Evolutionary conservation across 53 echinoderm and acorn worm genomes (phyloP).

Genomic region (Patiria pectinifera): DNA sequence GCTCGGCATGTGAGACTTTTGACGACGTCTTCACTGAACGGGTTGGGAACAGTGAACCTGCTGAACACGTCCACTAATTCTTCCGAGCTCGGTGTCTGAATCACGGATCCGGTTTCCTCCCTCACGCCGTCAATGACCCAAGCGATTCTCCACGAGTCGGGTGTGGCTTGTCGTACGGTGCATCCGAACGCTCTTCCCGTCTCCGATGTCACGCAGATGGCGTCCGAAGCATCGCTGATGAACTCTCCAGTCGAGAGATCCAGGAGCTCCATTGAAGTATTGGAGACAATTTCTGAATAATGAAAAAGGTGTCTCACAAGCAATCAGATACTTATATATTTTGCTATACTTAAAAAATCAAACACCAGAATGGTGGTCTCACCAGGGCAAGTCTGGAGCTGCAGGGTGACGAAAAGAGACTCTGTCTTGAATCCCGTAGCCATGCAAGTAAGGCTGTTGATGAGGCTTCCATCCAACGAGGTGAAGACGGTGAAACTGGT

Average conservation of each 20-base stretch:
- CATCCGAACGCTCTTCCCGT: background rate
- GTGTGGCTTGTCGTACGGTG: background rate
- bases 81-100: background rate
- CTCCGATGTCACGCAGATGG: background rate
- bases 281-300: background rate
- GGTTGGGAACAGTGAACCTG: background rate
- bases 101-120: background rate
- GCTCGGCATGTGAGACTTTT: background rate
- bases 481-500: background rate
- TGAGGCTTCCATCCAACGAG: background rate
- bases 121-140: background rate
- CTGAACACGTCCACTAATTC: background rate
- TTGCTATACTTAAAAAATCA: no score
- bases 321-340: no score
- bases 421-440: background rate
- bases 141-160: background rate
- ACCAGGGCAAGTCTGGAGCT: background rate
- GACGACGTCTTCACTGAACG: background rate
- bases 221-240: background rate
- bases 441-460: background rate
- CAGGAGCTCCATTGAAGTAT: background rate
- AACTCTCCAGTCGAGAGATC: background rate
- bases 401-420: background rate
- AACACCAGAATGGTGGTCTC: background rate
- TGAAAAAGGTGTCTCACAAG: no score